Base-by-base conservation (phyloP, 2,797 vertebrate genomes). In the Apogon talboti region DNA sequence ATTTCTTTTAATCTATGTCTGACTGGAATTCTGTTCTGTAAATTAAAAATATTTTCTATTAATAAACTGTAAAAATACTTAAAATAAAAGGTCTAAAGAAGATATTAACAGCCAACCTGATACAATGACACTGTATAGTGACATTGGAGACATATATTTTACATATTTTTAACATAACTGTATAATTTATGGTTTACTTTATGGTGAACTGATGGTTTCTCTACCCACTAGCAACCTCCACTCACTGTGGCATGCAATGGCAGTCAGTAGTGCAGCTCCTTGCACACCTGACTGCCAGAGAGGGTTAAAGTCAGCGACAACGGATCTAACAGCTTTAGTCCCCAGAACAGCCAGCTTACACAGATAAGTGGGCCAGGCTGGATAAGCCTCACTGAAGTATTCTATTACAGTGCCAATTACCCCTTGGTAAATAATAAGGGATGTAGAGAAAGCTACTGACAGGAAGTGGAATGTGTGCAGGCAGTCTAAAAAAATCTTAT, bases 341-440 rank as follows among this genome's bases (percentile, higher is more conserved):
- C 67, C 80, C 79, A 89, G 87, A 88, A 91, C 91, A 90, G 83
- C 86, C 78, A 86, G 84, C 89, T 90, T 86, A 89, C 80, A 77
- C 76, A 89, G 84, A 89, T 85, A 90, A 87, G 83, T 85, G 83
- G 81, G 79, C 79, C 82, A 84, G 84, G 60, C 83, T 66, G 83
- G 87, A 91, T 90, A 89, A 91, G 89, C 85, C 76, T 76, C 67
- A 66, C 76, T 79, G 72, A 88, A 86, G 81, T 89, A 85, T 89
- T 89, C 88, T 86, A 88, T 90, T 90, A 91, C 82, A 88, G 80
- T 80, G 71, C 86, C 85, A 91, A 91, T 90, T 91, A 90, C 86
- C 66, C 65, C 72, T 75, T 45, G 19, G 85, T 88, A 91, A 91
- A 91, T 86, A 91, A 86, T 86, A 85, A 78, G 46, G 65, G 51